Evolutionary conservation across 1,140 invertebrate genomes (phyloP).

Genomic region (Temnothorax curvispinosus): DNA sequence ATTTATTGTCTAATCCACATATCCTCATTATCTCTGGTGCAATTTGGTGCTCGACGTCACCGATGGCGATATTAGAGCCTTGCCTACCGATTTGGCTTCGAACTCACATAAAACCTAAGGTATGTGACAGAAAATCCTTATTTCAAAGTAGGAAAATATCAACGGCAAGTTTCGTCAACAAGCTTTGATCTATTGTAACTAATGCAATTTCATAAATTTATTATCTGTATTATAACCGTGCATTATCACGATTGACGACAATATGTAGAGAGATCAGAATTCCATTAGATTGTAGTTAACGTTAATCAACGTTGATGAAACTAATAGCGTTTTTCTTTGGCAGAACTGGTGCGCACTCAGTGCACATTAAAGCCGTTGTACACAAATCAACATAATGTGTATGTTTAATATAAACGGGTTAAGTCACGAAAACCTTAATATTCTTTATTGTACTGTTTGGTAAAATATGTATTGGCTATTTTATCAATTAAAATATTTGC

Average conservation of each 20-base stretch:
- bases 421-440: no score
- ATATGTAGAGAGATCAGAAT: not conserved
- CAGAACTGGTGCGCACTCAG: no score
- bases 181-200: not conserved
- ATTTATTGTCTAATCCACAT: slow-evolving; percentile 87
- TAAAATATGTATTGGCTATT: no score
- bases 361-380: no score
- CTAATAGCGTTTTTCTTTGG: no score
- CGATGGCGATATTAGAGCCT: slow-evolving; percentile 93
- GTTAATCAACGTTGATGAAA: not conserved
- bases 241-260: not conserved
- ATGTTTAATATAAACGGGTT: no score
- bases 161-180: not conserved
- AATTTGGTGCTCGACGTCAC: slow-evolving; percentile 91
- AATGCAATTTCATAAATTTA: not conserved
- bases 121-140: slow-evolving; percentile 74
- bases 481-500: no score
- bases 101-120: slow-evolving; percentile 90
- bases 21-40: slow-evolving; percentile 88
- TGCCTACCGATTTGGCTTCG: slow-evolving; percentile 94
- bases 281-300: not conserved
- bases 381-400: no score
- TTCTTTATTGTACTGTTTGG: no score
- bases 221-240: not conserved
- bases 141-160: not conserved